Percentiles rank a stretch among this genome's conserved stretches.
These are phyloP conservation scores for Heteractis magnifica DNA, from an alignment of 92 coral and sea anemone genomes.

Conservation along the genomic window DNA sequence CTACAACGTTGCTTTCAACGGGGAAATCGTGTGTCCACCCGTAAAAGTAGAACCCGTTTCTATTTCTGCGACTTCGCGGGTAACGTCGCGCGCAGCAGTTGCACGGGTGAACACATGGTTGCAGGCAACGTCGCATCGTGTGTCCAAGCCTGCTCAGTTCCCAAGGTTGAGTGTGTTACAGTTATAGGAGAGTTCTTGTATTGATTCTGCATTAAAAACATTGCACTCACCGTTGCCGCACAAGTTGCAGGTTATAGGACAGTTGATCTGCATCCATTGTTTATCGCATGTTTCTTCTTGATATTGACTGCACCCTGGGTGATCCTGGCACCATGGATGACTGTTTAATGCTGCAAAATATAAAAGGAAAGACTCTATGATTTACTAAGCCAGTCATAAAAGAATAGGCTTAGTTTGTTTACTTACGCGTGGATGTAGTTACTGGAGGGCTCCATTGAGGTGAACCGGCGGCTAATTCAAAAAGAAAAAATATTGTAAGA, in stretches of 20 bases:
- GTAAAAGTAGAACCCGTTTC: too few relatives aligned
- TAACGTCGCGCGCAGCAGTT: too few relatives aligned
- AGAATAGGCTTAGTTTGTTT: not conserved
- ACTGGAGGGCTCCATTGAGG: not conserved
- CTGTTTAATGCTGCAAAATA: not conserved
- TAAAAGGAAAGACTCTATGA: not conserved
- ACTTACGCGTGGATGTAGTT: not conserved
- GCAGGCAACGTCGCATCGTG: too few relatives aligned
- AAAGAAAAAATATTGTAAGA: not conserved
- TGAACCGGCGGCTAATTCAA: not conserved
- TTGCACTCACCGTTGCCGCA: slow-evolving; percentile 40
- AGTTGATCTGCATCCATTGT: slow-evolving; percentile 77
- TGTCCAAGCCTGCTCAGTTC: not conserved
- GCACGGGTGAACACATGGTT: too few relatives aligned
- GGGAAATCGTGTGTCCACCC: too few relatives aligned
- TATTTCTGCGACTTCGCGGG: too few relatives aligned
- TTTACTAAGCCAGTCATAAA: not conserved
- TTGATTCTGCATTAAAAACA: too few relatives aligned
- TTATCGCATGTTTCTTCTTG: slow-evolving; percentile 47
- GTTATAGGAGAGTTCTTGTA: too few relatives aligned
- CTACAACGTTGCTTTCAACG: too few relatives aligned
- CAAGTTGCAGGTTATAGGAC: slow-evolving; percentile 68
- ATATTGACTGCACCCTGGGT: slow-evolving; percentile 67
- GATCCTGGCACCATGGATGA: slow-evolving; percentile 65
- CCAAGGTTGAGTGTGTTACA: too few relatives aligned